Evolutionary conservation across 2,113 vertebrate species (phyloP).

Genomic region (Ophthalmolycus amberensis): DNA sequence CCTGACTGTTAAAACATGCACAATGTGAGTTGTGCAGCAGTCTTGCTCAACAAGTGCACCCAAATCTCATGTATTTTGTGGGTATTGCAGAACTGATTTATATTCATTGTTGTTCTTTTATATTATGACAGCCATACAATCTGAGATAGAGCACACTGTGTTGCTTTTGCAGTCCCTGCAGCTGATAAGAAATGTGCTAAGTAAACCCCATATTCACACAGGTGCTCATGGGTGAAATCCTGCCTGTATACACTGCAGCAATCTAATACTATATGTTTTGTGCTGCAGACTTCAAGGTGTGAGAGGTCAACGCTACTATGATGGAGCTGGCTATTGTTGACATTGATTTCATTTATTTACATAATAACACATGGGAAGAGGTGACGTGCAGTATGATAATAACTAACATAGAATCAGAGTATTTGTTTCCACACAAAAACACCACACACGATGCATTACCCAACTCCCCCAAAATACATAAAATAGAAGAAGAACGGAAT

Average conservation of each 20-base stretch:
- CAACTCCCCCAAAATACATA: conserved; percentile 3
- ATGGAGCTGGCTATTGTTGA: conserved; percentile 29
- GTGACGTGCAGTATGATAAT: neutral
- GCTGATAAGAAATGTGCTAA: conserved; percentile 7
- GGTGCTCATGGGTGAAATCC: conserved; percentile 26
- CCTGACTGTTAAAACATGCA: conserved; percentile 14
- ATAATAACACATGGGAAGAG: conserved; percentile 14
- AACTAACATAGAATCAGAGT: conserved; percentile 7
- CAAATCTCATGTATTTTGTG: conserved; percentile 10
- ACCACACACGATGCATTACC: neutral
- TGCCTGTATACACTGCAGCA: conserved; percentile 15
- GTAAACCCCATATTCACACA: conserved; percentile 35
- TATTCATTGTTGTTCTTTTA: neutral
- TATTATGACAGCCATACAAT: neutral
- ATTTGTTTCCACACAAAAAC: conserved; percentile 4
- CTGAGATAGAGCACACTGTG: neutral
- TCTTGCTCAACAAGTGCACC: conserved; percentile 16
- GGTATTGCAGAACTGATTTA: neutral
- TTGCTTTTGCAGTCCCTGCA: conserved; percentile 32
- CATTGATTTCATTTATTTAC: conserved; percentile 26
- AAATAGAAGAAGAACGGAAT: neutral
- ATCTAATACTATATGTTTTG: conserved; percentile 8
- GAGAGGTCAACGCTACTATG: neutral
- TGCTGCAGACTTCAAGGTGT: conserved; percentile 31
- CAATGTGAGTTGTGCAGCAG: conserved; percentile 8